Base-by-base conservation (phyloP, 2,113 vertebrate genomes). In the Spermophilus dauricus region DNA sequence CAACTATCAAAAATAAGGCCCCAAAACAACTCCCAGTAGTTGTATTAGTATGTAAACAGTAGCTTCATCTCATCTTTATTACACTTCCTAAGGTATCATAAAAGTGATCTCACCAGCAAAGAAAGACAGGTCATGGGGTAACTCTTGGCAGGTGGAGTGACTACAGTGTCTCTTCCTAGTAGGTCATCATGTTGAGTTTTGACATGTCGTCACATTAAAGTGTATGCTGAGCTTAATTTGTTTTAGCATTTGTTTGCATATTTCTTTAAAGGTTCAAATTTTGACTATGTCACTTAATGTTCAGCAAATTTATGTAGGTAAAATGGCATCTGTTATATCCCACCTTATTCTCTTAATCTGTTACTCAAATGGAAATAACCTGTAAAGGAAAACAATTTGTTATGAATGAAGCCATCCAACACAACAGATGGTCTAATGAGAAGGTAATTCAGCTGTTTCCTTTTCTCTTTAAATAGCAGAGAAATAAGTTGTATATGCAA, bases 291-390 rank as follows among this genome's bases (percentile, higher is more conserved):
- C 45, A 67, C 61, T 89, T 89, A n/a, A 58, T 22, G 85, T 67
- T 37, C 53, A 34, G 65, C 51, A 86, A 85, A 65, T 80, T 78
- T 73, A 32, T 72, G 32, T 53, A 88, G 78, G 10, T 80, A n/a
- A 83, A 78, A 67, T 75, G 70, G 84, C 42, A 73, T 56, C n/a
- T 42, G 34, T 39, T 72, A 56, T 58, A 86, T 67, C 51, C 37
- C 9, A 58, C 32, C 4, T 69, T 86, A 78, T 72, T 84, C 67
- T 61, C 73, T 67, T 16, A 86, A 42, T 24, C 61, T 76, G 30
- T 75, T 83, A 37, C 39, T 95, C 30, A 83, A 75, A 70, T 13
- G 9, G 10, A 93, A 93, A 61, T 85, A 85, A 78, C 34, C 82
- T 10, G 39, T 53, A 67, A 58, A 80, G 72, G 28, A 69, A 86